Percentiles rank a stretch among this genome's conserved stretches.
phyloP scores from a whole-genome alignment of 2,888 invertebrate species.

The Sarcophaga caerulescens region DNA sequence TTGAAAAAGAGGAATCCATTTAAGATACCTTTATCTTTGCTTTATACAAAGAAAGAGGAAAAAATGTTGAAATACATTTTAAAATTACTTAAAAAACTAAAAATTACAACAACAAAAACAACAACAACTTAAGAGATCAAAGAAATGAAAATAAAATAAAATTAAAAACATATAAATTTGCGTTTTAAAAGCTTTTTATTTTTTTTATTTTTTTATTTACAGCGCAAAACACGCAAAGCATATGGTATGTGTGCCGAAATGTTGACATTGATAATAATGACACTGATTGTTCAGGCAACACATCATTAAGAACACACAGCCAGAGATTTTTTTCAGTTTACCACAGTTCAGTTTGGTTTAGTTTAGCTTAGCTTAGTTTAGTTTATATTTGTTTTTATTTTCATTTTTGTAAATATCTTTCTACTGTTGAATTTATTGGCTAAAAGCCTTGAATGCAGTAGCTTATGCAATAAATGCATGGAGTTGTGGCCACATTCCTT shows the following conservation, averaged over 20 bases:
- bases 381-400: background rate
- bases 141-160: background rate
- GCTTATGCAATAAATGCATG: constrained; percentile 10
- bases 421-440: background rate
- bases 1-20: constrained; percentile 35
- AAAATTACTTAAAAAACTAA: constrained; percentile 29
- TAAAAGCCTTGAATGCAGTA: constrained; percentile 24
- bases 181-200: constrained; percentile 65
- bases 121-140: background rate
- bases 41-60: constrained; percentile 6
- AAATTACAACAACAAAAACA: background rate
- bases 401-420: background rate
- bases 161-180: constrained; percentile 49
- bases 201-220: constrained; percentile 15
- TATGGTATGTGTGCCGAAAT: constrained; percentile 44
- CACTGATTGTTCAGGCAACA: constrained; percentile 68
- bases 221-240: constrained; percentile 16
- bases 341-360: constrained; percentile 1
- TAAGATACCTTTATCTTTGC: constrained; percentile 26
- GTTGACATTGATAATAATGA: constrained; percentile 69
- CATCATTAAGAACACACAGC: constrained; percentile 62
- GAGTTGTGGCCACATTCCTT: constrained; percentile 32
- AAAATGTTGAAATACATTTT: constrained; percentile 35
- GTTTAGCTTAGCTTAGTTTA: background rate
- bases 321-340: constrained; percentile 36